Percentiles rank a stretch among this genome's conserved stretches.
These are phyloP conservation scores for Gerosis bhagava DNA, from an alignment of 2,888 invertebrate genomes.

Conservation along the genomic window DNA sequence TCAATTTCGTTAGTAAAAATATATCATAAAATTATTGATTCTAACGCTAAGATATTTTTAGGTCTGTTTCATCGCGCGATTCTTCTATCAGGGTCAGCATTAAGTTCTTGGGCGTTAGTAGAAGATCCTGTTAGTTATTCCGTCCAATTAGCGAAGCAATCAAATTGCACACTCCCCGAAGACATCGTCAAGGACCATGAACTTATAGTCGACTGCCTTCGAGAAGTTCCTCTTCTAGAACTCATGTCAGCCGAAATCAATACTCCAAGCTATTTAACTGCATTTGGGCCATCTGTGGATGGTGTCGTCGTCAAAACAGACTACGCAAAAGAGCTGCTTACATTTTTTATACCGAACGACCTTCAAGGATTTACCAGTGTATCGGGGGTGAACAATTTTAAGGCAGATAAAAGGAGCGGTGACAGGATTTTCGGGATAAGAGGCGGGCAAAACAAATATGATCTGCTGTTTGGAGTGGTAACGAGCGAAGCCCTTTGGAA, in stretches of 20 bases:
- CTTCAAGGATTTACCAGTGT: conserved; percentile 85
- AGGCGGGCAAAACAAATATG: conserved; percentile 86
- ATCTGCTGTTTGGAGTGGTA: conserved; percentile 95
- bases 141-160: conserved; percentile 90
- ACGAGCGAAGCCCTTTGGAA: conserved; percentile 96
- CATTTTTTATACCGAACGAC: conserved; percentile 87
- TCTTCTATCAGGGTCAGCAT: conserved; percentile 92
- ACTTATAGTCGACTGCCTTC: conserved; percentile 91
- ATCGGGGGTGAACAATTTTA: conserved; percentile 79
- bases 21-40: no score
- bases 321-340: conserved; percentile 90
- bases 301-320: conserved; percentile 96
- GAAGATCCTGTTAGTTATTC: conserved; percentile 93
- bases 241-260: conserved; percentile 89
- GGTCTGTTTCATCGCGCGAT: conserved; percentile 95
- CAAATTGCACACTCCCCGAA: conserved; percentile 92
- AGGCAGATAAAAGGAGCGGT: conserved; percentile 84
- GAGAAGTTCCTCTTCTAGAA: conserved; percentile 88
- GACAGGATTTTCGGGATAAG: conserved; percentile 82
- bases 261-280: conserved; percentile 91
- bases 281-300: conserved; percentile 97
- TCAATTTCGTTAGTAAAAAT: no score
- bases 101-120: conserved; percentile 95
- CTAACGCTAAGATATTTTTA: no score
- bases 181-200: conserved; percentile 93